A percentile compares a stretch with the other conserved stretches of the same genome.
These are phyloP conservation scores for Anomalospiza imberbis DNA, from an alignment of 2,797 vertebrate genomes.

Conservation along the genomic window DNA sequence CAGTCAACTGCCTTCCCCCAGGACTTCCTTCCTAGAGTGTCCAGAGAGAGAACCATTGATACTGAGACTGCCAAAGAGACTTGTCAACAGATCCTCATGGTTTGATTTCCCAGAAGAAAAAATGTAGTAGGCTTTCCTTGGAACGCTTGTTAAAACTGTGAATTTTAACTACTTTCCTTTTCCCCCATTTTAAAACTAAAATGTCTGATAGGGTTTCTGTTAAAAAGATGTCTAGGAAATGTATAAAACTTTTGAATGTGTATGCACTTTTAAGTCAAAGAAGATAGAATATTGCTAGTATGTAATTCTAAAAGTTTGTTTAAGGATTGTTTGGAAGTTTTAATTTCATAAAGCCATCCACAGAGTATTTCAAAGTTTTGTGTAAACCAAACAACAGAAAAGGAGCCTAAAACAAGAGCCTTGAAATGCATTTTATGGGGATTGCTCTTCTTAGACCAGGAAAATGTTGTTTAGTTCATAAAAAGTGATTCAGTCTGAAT, in stretches of 20 bases:
- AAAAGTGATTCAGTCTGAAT: not conserved
- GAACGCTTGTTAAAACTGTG: constrained; percentile 19
- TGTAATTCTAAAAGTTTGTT: constrained; percentile 43
- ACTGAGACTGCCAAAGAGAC: constrained; percentile 67
- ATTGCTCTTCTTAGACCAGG: constrained; percentile 40
- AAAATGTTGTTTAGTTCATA: constrained; percentile 30
- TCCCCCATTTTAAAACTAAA: not conserved
- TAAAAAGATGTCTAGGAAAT: constrained; percentile 30
- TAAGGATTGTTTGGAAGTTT: constrained; percentile 34
- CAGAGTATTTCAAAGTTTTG: constrained; percentile 48
- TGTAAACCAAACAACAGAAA: not conserved
- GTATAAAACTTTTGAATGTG: constrained; percentile 39
- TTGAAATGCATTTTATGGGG: not conserved
- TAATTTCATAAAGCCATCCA: constrained; percentile 63
- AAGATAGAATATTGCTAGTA: constrained; percentile 31
- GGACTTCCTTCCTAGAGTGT: constrained; percentile 37
- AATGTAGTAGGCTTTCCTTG: constrained; percentile 16
- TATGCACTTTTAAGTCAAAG: constrained; percentile 66
- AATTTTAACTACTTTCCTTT: not conserved
- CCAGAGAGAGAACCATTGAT: constrained; percentile 48
- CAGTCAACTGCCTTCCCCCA: constrained; percentile 38
- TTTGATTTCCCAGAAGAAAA: constrained; percentile 45
- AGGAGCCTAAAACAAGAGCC: not conserved
- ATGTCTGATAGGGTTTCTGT: constrained; percentile 4
- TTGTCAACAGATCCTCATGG: constrained; percentile 45